Evolutionary conservation across 2,888 invertebrate genomes (phyloP), one percentile per base, ranked within the genome.

Genomic region (Tillus elongatus): DNA sequence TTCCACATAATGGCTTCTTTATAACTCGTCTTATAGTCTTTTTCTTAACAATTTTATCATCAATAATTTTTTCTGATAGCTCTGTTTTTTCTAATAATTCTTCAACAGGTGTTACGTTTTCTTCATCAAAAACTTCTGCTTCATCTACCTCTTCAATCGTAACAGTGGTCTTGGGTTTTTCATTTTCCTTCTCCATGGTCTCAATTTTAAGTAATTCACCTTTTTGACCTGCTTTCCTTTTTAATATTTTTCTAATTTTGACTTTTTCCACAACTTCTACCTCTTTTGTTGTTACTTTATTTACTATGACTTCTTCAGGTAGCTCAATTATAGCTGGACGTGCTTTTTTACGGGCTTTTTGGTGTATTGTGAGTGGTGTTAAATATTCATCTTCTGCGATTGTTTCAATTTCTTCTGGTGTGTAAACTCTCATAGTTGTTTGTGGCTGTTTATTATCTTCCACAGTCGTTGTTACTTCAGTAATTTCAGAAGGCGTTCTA

Each of bases 1-100:
- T 57, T 4, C 51, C 52, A 2, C 60, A 64, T 15, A 53, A 56
- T 9, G 57, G 62, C 33, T 64, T 66, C 37, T 64, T 67, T 1
- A 67, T 56, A 32, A 64, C 64, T 4, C 60, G 60, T 37, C 61
- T 67, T 4, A 61, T 69, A 15, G 45, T 41, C 2, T 43, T 44
- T 41, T 45, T 52, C 33, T 34, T 8, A 3, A 30, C 4, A 11
- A 57, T 35, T 55, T 53, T 35, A 47, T 47, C 15, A 53, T 50
- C 30, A 3, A 51, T 36, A 3, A 51, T 44, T 33, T 49, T 45
- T 28, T 52, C 49, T 3, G 54, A 49, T 3, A 52, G 34, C 32
- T 57, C 60, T 6, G 51, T 49, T 2, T 61, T 53, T 35, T 57
- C 56, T 3, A 60, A 53, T 42, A 52, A 13, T 31, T 26, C 26